Evolutionary conservation across 37 sponge, comb jelly and placozoan species (phyloP).

Genomic region (Dysidea cf. avara): DNA sequence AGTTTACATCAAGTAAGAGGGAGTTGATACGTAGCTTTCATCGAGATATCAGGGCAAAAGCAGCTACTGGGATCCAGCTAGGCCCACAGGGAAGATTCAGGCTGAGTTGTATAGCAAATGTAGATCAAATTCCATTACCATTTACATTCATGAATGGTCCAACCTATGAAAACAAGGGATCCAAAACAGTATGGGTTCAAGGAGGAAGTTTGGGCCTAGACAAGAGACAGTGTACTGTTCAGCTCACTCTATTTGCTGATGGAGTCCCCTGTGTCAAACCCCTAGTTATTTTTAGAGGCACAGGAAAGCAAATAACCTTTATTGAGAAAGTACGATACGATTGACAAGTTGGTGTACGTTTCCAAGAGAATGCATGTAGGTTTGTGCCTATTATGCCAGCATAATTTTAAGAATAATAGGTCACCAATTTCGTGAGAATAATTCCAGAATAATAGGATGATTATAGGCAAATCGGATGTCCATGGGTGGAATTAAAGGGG

Average conservation of each 20-base stretch:
- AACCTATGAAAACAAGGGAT: conserved; percentile 32
- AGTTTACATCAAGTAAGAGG: too few species aligned
- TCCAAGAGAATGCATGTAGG: conserved; percentile 42
- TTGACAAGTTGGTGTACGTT: conserved; percentile 21
- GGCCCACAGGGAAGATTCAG: conserved; percentile 6
- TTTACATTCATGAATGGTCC: conserved; percentile 23
- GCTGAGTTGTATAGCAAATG: not conserved
- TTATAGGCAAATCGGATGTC: too few species aligned
- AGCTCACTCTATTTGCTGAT: conserved; percentile 52
- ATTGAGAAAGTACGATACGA: conserved; percentile 26
- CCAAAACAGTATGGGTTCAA: conserved; percentile 30
- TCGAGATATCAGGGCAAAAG: conserved; percentile 7
- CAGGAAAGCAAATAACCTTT: conserved; percentile 20
- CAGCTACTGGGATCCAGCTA: not conserved
- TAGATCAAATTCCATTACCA: too few species aligned
- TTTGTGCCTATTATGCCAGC: too few species aligned
- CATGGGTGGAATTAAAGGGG: too few species aligned
- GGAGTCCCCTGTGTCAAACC: conserved; percentile 40
- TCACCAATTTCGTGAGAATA: too few species aligned
- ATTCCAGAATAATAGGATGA: too few species aligned
- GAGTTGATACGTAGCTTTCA: too few species aligned
- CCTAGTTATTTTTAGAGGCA: conserved; percentile 33
- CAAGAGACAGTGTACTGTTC: conserved; percentile 47
- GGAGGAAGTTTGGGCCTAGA: too few species aligned
- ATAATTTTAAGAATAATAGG: too few species aligned